phyloP scores from a whole-genome alignment of 2,888 invertebrate species.

The Elmis aenea region DNA sequence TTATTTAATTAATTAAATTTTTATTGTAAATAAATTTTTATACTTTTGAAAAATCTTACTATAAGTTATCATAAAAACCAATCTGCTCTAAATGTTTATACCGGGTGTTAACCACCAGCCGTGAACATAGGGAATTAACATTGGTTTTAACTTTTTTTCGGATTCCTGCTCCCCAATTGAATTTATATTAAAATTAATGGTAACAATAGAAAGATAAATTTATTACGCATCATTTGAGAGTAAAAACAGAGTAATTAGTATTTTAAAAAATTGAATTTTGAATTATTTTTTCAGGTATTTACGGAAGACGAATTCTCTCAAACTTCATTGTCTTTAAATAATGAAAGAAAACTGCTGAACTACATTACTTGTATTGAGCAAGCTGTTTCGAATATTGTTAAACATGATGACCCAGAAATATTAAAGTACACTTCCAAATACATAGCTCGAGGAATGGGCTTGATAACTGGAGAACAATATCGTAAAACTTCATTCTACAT shows the following conservation, averaged over 20 bases:
- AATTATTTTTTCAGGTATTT: conserved; percentile 51
- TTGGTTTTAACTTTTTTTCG: no score
- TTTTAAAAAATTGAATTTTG: neutral
- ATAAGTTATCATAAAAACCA: no score
- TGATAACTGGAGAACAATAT: conserved; percentile 54
- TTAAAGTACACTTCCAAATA: conserved; percentile 49
- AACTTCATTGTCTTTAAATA: conserved; percentile 48
- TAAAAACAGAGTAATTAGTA: conserved; percentile 2
- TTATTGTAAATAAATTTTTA: no score
- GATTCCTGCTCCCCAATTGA: no score
- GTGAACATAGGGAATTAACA: no score
- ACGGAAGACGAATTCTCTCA: conserved; percentile 52
- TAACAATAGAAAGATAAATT: no score
- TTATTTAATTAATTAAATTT: no score
- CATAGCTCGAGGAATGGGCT: conserved; percentile 57
- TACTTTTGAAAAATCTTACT: no score
- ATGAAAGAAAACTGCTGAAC: conserved; percentile 54
- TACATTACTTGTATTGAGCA: conserved; percentile 51
- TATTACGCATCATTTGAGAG: no score
- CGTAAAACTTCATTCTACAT: conserved; percentile 55
- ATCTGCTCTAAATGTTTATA: no score
- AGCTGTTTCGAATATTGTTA: conserved; percentile 30
- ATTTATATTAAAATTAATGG: no score
- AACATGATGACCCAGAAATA: conserved; percentile 19
- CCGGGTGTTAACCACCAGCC: no score